Conservation (phyloP, 2,113 vertebrate species). For the Centropristis striata region DNA sequence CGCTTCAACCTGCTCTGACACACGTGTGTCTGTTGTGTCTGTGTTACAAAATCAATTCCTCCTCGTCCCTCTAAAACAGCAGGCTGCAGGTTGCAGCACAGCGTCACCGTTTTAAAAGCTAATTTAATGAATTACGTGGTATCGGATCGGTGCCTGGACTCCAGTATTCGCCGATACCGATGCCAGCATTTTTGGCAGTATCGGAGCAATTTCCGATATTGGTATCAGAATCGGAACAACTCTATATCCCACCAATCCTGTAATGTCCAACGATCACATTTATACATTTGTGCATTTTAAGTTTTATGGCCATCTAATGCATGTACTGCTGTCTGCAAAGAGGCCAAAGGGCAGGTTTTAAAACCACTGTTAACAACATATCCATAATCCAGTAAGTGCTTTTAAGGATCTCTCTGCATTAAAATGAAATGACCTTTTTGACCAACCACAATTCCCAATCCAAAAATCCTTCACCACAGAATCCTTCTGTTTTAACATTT, state of each 20-base stretch:
- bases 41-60: too few relatives aligned
- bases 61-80: too few relatives aligned
- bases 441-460: neutral
- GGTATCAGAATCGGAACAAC: too few relatives aligned
- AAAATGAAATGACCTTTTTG: neutral
- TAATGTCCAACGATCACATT: neutral
- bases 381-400: slow-evolving; percentile 1
- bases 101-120: too few relatives aligned
- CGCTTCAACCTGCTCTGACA: too few relatives aligned
- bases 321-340: neutral
- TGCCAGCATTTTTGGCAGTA: too few relatives aligned
- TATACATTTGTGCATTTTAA: neutral
- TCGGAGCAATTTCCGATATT: too few relatives aligned
- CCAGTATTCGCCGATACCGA: too few relatives aligned
- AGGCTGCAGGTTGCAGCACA: too few relatives aligned
- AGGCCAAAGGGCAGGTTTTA: neutral
- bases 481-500: neutral
- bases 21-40: too few relatives aligned
- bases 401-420: neutral
- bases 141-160: too few relatives aligned
- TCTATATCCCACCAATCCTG: neutral
- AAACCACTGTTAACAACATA: neutral
- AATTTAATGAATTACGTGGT: too few relatives aligned
- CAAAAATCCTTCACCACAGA: neutral
- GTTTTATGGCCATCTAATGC: neutral